Evolutionary conservation across 2,113 vertebrate genomes (phyloP), one percentile per base, ranked within the genome.

Genomic region (Equus quagga): DNA sequence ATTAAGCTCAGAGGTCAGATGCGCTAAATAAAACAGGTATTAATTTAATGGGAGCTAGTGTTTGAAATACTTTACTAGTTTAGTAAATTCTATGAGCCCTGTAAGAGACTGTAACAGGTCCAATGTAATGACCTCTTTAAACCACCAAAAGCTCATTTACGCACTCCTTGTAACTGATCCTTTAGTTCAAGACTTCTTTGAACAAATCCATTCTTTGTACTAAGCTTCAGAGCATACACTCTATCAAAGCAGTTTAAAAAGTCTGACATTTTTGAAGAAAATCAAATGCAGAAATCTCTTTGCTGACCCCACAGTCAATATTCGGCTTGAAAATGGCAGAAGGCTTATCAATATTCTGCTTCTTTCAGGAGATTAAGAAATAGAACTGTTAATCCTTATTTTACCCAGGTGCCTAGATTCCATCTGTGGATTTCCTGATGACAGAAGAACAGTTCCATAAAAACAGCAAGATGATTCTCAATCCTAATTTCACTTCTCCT

Each of bases 1-100:
- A 78, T 83, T 19, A 95, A 94, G 23, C 49, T 97, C 82, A 75
- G 58, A 96, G 93, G 70, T 96, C 86, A 96, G 62, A 73, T 70
- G n/a, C 12, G 60, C 51, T 87, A 62, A 94, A 89, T 75, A 95
- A 94, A 97, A 73, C 23, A 62, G 72, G 6, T 85, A 89, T 83
- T 72, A 85, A 78, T 84, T 91, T 89, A 97, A 87, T 49, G 81
- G 54, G 51, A 94, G 15, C 36, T 88, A 64, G 21, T 44, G 33
- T 92, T 79, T 91, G 72, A 94, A 97, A 95, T 92, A 41, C 24
- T 65, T 88, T 70, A 6, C 23, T 65, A 51, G 46, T 96, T 87
- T 69, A 60, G 23, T 65, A 70, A 95, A 84, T 54, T 93, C 49
- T 80, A 51, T 87, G 82, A 84, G 86, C 33, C 41, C 28, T 88